Evolutionary conservation across 2,113 vertebrate species (phyloP).

Genomic region (Cranoglanis bouderius): DNA sequence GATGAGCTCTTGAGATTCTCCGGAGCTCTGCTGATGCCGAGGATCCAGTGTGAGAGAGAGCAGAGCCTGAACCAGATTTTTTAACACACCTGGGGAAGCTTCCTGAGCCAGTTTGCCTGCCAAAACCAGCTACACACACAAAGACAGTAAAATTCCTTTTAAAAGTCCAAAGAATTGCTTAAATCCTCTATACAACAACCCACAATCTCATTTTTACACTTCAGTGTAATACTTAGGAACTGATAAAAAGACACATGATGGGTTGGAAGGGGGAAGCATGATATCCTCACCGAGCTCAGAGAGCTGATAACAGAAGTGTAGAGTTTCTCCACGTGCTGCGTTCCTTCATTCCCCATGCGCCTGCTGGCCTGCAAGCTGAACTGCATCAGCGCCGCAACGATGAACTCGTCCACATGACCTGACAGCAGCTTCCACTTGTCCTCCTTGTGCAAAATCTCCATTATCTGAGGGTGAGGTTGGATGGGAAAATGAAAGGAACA

Average conservation of each 20-base stretch:
- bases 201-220: no score
- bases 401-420: slow-evolving; percentile 95
- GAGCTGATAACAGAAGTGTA: slow-evolving; percentile 96
- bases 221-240: no score
- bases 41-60: slow-evolving; percentile 91
- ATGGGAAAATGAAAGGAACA: background rate
- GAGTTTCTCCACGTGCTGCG: slow-evolving; percentile 88
- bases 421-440: slow-evolving; percentile 95
- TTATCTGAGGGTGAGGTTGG: slow-evolving; percentile 74
- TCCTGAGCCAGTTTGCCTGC: slow-evolving; percentile 89
- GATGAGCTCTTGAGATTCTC: slow-evolving; percentile 83
- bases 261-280: no score
- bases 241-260: no score
- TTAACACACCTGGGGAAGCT: slow-evolving; percentile 92
- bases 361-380: slow-evolving; percentile 92
- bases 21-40: slow-evolving; percentile 79
- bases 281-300: slow-evolving; percentile 88
- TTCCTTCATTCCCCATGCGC: slow-evolving; percentile 88
- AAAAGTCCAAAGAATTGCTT: background rate
- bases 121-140: slow-evolving; percentile 81
- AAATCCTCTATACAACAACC: background rate
- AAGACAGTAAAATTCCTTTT: background rate
- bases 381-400: slow-evolving; percentile 95
- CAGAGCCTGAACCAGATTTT: slow-evolving; percentile 94
- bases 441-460: slow-evolving; percentile 91